Evolutionary conservation across 2,113 vertebrate species (phyloP).

Genomic region (Calyptommatus sinebrachiatus): DNA sequence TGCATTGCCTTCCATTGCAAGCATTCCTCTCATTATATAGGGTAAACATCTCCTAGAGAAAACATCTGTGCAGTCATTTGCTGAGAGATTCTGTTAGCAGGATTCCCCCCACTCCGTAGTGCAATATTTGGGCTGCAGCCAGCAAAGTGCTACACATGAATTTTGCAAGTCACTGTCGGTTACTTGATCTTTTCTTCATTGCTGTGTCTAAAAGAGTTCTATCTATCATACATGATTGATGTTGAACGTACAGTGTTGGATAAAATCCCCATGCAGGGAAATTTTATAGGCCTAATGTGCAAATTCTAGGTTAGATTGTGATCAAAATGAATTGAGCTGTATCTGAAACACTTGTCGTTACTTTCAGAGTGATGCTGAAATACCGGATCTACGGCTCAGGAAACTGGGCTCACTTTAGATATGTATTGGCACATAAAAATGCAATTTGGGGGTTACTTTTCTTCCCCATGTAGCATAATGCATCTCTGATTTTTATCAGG

Average conservation of each 20-base stretch:
- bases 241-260: not conserved
- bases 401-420: not conserved
- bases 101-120: not conserved
- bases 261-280: constrained; percentile 6
- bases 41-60: not conserved
- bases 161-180: not conserved
- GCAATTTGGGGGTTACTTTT: constrained; percentile 8
- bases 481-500: constrained; percentile 20
- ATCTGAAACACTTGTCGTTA: constrained; percentile 8
- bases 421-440: not conserved
- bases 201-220: not conserved
- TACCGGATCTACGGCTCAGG: not conserved
- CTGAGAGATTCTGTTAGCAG: not conserved
- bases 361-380: not conserved
- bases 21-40: not conserved
- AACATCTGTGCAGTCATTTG: not conserved
- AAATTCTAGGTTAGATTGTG: not conserved
- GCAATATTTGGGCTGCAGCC: not conserved
- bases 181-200: not conserved
- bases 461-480: not conserved
- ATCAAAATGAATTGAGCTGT: constrained; percentile 12
- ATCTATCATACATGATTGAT: not conserved
- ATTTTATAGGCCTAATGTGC: not conserved
- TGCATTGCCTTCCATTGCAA: no score
- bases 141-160: not conserved